These are phyloP conservation scores for Drosophila ogumai DNA, from an alignment of 1,140 invertebrate species.

Conservation along the genomic window DNA sequence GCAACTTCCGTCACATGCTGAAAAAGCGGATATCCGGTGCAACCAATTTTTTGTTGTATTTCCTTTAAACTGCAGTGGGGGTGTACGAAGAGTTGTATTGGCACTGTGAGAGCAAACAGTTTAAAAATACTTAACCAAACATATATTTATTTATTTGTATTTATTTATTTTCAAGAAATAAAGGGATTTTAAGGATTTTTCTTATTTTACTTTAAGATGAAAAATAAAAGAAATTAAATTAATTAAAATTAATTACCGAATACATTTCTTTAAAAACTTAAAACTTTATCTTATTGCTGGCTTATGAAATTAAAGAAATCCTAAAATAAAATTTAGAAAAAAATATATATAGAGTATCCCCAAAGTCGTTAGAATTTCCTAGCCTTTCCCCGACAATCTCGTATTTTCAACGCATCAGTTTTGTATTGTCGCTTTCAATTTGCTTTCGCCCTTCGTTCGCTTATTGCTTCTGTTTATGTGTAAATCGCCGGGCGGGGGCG, in stretches of 20 bases:
- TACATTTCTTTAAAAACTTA: too few relatives aligned
- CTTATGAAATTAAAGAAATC: too few relatives aligned
- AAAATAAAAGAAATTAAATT: too few relatives aligned
- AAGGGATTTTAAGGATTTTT: neutral
- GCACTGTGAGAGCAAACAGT: too few relatives aligned
- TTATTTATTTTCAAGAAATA: too few relatives aligned
- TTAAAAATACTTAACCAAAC: too few relatives aligned
- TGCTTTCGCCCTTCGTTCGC: slow-evolving; percentile 33
- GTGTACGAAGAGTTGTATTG: neutral
- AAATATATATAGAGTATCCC: neutral
- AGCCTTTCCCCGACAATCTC: neutral
- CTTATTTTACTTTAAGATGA: too few relatives aligned
- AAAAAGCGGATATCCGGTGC: slow-evolving; percentile 72
- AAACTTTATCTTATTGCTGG: too few relatives aligned
- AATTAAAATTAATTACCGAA: too few relatives aligned
- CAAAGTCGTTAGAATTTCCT: neutral
- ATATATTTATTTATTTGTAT: neutral
- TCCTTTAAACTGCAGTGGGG: neutral
- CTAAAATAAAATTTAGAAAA: too few relatives aligned
- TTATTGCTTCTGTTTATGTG: slow-evolving; percentile 50
- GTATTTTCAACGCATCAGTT: slow-evolving; percentile 42
- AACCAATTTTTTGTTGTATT: slow-evolving; percentile 39
- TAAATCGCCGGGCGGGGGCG: slow-evolving; percentile 9
- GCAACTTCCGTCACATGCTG: slow-evolving; percentile 59
- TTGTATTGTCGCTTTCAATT: slow-evolving; percentile 79